Base-by-base conservation (phyloP, 2,797 vertebrate species). In the Mormyrops attenuatus region DNA sequence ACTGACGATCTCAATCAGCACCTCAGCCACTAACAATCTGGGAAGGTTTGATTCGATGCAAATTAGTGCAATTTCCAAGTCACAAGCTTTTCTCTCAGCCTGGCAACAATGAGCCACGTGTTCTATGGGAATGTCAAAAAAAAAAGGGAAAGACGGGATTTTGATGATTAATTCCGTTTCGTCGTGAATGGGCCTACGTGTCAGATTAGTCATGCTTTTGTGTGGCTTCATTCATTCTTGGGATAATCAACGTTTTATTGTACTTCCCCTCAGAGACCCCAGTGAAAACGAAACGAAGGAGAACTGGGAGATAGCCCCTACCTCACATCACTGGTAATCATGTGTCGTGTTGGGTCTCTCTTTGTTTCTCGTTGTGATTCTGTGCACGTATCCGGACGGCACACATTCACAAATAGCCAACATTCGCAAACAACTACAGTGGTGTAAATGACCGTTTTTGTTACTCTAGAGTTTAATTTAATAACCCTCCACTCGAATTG, bases 191-290 rank as follows among this genome's bases (percentile, higher is more conserved):
- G 53, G 30, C 53, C 53, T 38, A 11, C 41, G 50, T 60, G 85
- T 55, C 85, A 60, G 85, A 87, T 87, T 87, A 87, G 85, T 38
- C 52, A 22, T 41, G 85, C 26, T 5, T 87, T 87, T 87, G 53
- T 88, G 63, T 52, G 66, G 44, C n/a, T 69, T 77, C 41, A 49
- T 73, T 88, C 49, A 73, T 88, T 88, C 63, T 49, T 69, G 55
- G 63, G 63, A 88, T 77, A 73, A 88, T 49, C 22, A 38, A 9
- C 44, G 52, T 73, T 73, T 88, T 34, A 73, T 73, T 34, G 30
- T 52, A 87, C 57, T 57, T 57, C 50, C 66, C 26, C 30, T 87
- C 53, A 60, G 9, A 34, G 15, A n/a, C 15, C 17, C 17, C 85
- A 11, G 50, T 38, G 30, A 38, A 87, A 50, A 6, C 4, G 7